Evolutionary conservation across 2,797 vertebrate species (phyloP).

Genomic region (Danio aesculapii): DNA sequence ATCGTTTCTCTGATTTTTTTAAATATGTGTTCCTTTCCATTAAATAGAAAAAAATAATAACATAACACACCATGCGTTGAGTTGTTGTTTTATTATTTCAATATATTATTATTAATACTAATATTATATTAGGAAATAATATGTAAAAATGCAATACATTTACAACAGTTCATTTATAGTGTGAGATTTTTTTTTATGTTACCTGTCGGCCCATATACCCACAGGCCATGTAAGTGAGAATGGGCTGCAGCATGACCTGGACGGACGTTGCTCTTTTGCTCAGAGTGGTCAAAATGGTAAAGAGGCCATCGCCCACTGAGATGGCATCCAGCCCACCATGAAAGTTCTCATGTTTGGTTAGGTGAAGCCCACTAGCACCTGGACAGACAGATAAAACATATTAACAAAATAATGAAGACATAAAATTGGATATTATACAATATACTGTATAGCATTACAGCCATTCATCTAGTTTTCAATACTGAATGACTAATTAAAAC

Average conservation of each 20-base stretch:
- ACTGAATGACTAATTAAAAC: too few species aligned
- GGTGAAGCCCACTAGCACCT: conserved; percentile 98
- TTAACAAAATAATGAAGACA: background rate
- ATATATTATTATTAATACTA: too few species aligned
- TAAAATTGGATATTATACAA: background rate
- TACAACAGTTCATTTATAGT: too few species aligned
- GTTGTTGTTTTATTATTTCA: too few species aligned
- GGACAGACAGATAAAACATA: conserved; percentile 19
- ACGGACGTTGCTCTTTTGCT: conserved; percentile 97
- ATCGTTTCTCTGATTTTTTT: too few species aligned
- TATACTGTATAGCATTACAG: too few species aligned
- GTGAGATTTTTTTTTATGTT: background rate
- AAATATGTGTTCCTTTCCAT: too few species aligned
- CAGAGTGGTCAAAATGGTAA: conserved; percentile 97
- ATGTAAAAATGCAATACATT: too few species aligned
- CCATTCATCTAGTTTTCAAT: too few species aligned
- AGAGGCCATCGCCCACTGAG: conserved; percentile 97
- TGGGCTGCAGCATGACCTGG: conserved; percentile 98
- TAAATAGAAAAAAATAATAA: too few species aligned
- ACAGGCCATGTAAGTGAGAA: conserved; percentile 99
- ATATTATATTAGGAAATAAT: too few species aligned
- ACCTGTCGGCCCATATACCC: conserved; percentile 99
- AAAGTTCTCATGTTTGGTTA: conserved; percentile 98
- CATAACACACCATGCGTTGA: too few species aligned
- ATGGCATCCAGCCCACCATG: conserved; percentile 97